Conservation (phyloP, 2,113 vertebrate genomes). For the Rissa tridactyla region DNA sequence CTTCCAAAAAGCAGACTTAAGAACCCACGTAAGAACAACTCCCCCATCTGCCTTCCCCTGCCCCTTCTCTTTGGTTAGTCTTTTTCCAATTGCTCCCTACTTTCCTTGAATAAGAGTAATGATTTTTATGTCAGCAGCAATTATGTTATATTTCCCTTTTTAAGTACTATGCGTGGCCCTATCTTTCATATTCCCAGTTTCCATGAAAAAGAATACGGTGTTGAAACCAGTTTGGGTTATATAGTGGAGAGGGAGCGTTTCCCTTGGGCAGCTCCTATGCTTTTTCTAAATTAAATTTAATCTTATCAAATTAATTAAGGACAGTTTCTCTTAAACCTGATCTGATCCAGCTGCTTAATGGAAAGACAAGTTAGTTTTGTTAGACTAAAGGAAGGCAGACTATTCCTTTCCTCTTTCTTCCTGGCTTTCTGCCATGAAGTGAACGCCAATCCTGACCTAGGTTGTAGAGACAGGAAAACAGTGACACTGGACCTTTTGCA, state of each 20-base stretch:
- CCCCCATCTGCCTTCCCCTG: not conserved
- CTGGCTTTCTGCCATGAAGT: not conserved
- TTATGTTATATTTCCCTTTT: not conserved
- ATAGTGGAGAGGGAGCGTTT: not conserved
- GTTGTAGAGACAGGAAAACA: not conserved
- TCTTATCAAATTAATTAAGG: constrained; percentile 53
- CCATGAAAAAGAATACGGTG: not conserved
- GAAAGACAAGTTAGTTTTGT: constrained; percentile 2
- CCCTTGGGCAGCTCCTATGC: constrained; percentile 25
- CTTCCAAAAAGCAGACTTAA: not conserved
- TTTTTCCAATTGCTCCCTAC: not conserved
- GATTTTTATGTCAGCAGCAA: not conserved
- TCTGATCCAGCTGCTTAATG: constrained; percentile 30
- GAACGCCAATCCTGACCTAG: not conserved
- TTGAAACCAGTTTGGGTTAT: not conserved
- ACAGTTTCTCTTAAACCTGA: constrained; percentile 42
- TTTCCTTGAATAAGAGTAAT: not conserved
- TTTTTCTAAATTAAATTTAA: constrained; percentile 52
- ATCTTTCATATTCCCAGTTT: constrained; percentile 3
- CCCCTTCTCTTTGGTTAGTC: not conserved
- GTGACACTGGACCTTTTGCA: not conserved
- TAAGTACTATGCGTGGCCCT: not conserved
- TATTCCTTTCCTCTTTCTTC: not conserved
- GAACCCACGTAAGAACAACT: not conserved
- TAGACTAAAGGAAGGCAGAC: not conserved